phyloP scores from a whole-genome alignment of 2,113 vertebrate genomes.

The Oreochromis niloticus region DNA sequence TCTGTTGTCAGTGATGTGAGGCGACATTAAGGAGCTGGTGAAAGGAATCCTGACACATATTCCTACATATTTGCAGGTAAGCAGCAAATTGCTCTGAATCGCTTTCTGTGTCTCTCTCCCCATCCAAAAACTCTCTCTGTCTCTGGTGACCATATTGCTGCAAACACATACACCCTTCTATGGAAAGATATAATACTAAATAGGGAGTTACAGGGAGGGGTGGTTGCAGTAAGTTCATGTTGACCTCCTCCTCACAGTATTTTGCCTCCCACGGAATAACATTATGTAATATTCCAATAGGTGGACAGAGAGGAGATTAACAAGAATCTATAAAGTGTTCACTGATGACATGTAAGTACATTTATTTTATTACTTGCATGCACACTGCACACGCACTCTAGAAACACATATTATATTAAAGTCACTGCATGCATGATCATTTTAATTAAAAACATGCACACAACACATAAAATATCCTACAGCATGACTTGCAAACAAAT shows the following conservation, averaged over 20 bases:
- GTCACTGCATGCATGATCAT: accelerated
- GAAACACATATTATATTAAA: not conserved
- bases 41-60: not conserved
- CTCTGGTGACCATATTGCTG: not conserved
- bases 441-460: not conserved
- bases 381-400: not conserved
- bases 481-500: not conserved
- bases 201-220: not conserved
- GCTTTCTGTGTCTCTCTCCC: not conserved
- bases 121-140: not conserved
- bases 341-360: not conserved
- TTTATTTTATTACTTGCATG: not conserved
- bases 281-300: constrained; percentile 7
- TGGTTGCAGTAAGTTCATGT: not conserved
- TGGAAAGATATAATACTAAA: not conserved
- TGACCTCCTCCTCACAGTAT: not conserved
- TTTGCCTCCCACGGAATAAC: not conserved
- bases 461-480: not conserved
- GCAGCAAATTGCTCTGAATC: not conserved
- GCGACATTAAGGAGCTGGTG: constrained; percentile 5
- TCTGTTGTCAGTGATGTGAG: constrained; percentile 22
- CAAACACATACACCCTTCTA: not conserved
- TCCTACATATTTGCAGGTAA: constrained; percentile 40
- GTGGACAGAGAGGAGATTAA: not conserved
- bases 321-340: not conserved